These are phyloP conservation scores for Novumbra hubbsi DNA, from an alignment of 2,797 vertebrate genomes.

Conservation along the genomic window DNA sequence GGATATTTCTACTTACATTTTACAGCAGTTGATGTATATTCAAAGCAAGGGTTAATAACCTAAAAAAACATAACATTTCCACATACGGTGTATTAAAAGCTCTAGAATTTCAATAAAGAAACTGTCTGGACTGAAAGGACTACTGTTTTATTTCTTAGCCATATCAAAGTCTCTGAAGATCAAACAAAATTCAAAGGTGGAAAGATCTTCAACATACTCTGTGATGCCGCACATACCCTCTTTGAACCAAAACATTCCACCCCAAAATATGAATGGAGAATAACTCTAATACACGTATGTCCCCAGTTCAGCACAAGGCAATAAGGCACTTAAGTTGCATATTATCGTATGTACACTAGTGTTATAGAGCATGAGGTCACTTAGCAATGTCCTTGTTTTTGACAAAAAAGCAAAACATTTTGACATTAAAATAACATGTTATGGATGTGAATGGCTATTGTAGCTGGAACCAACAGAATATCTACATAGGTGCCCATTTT, in stretches of 20 bases:
- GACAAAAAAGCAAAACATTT: too few species aligned
- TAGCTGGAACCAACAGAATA: too few species aligned
- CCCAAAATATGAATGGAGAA: not conserved
- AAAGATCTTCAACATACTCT: not conserved
- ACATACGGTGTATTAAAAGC: not conserved
- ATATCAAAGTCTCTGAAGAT: conserved; percentile 1
- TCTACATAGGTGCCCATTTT: too few species aligned
- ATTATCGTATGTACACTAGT: not conserved
- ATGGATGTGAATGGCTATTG: too few species aligned
- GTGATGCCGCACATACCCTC: not conserved
- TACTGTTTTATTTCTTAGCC: not conserved
- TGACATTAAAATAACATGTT: too few species aligned
- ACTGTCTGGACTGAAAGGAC: not conserved
- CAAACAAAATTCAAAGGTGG: conserved; percentile 6
- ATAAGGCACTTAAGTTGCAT: not conserved
- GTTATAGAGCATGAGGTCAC: not conserved
- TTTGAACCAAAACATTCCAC: not conserved
- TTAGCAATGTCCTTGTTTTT: not conserved
- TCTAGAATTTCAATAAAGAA: not conserved
- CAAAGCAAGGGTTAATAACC: not conserved
- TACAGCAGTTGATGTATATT: not conserved
- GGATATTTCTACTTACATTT: not conserved
- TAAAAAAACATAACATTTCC: not conserved
- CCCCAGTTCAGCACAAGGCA: conserved; percentile 1
- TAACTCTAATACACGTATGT: not conserved